phyloP scores from a whole-genome alignment of 2,888 invertebrate species.

The Trissonchulus latispiculum region DNA sequence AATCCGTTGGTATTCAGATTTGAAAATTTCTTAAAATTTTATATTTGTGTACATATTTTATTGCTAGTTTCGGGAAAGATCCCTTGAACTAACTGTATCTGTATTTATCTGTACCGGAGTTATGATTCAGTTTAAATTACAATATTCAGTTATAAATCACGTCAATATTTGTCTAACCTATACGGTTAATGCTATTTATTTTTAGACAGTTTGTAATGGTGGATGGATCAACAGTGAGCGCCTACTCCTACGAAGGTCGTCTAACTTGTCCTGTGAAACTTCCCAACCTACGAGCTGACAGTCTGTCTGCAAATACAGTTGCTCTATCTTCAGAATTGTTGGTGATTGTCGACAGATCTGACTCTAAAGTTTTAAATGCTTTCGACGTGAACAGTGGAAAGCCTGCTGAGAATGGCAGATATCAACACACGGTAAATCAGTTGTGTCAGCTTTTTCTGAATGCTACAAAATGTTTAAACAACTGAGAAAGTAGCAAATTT shows the following conservation, averaged over 20 bases:
- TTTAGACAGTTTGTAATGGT: constrained; percentile 75
- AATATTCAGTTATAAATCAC: too few species aligned
- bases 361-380: constrained; percentile 62
- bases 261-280: constrained; percentile 71
- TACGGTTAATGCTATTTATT: constrained; percentile 30
- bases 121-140: too few species aligned
- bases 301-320: constrained; percentile 62
- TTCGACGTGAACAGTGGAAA: constrained; percentile 70
- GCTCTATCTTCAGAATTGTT: constrained; percentile 76
- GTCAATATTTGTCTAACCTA: too few species aligned
- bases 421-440: constrained; percentile 56
- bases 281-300: constrained; percentile 71
- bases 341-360: constrained; percentile 70
- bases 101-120: too few species aligned
- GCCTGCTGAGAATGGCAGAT: constrained; percentile 61
- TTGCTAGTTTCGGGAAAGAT: too few species aligned
- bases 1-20: too few species aligned
- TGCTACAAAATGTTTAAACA: neutral
- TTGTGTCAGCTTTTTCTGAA: neutral
- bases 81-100: too few species aligned
- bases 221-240: constrained; percentile 67
- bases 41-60: too few species aligned
- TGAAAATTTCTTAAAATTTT: too few species aligned
- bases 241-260: constrained; percentile 87
- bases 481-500: neutral